Evolutionary conservation across 1,140 invertebrate species (phyloP).

Genomic region (Drosophila cardini): DNA sequence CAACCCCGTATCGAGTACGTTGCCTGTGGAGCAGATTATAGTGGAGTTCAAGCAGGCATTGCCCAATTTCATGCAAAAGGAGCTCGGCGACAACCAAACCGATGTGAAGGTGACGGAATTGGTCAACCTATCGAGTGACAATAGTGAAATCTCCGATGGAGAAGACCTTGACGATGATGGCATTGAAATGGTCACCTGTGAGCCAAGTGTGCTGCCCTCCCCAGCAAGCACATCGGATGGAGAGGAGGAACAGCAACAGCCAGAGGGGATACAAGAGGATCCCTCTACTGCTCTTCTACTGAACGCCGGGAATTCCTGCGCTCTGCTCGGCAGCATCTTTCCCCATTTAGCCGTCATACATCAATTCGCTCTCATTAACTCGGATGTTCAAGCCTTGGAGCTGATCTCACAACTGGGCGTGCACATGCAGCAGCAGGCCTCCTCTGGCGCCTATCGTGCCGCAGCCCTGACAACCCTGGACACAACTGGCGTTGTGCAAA

Average conservation of each 20-base stretch:
- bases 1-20: slow-evolving; percentile 36
- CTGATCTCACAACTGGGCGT: slow-evolving; percentile 79
- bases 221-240: slow-evolving; percentile 47
- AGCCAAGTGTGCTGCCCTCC: slow-evolving; percentile 58
- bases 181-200: slow-evolving; percentile 64
- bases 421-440: slow-evolving; percentile 78
- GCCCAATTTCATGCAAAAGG: slow-evolving; percentile 81
- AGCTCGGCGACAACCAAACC: slow-evolving; percentile 44
- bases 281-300: slow-evolving; percentile 41
- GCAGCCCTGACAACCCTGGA: slow-evolving; percentile 64
- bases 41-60: slow-evolving; percentile 74
- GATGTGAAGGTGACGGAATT: slow-evolving; percentile 42
- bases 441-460: slow-evolving; percentile 63
- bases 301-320: slow-evolving; percentile 66
- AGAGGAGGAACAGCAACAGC: slow-evolving; percentile 5
- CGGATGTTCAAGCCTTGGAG: slow-evolving; percentile 74
- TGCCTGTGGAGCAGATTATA: slow-evolving; percentile 78
- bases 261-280: slow-evolving; percentile 7
- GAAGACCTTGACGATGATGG: slow-evolving; percentile 64
- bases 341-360: slow-evolving; percentile 78
- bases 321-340: slow-evolving; percentile 68
- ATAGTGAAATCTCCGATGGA: slow-evolving; percentile 69
- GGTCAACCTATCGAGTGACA: slow-evolving; percentile 71
- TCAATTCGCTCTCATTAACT: slow-evolving; percentile 78
- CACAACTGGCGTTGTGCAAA: slow-evolving; percentile 15